These are phyloP conservation scores for Denticeps clupeoides DNA, from an alignment of 2,797 vertebrate species.

Conservation along the genomic window DNA sequence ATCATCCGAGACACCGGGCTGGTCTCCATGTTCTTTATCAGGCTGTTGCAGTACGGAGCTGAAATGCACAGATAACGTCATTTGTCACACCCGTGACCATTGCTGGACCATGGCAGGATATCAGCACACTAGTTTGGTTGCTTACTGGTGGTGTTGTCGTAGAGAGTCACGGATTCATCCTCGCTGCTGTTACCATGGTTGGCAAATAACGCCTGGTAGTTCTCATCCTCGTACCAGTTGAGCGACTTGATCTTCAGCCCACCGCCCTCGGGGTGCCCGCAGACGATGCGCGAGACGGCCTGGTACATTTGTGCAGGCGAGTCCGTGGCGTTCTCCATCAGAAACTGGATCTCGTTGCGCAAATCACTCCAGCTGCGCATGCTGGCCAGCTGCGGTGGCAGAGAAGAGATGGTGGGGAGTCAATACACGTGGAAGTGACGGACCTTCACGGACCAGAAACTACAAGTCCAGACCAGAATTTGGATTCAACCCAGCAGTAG, in stretches of 20 bases:
- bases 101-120: too few species aligned
- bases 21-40: conserved; percentile 85
- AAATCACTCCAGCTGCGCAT: conserved; percentile 90
- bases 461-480: too few species aligned
- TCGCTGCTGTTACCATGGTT: conserved; percentile 70
- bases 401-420: too few species aligned
- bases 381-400: conserved; percentile 61
- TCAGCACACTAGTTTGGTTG: too few species aligned
- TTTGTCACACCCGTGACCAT: too few species aligned
- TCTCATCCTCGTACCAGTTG: conserved; percentile 97
- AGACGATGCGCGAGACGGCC: conserved; percentile 84
- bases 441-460: too few species aligned
- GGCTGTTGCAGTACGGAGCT: conserved; percentile 89
- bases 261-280: conserved; percentile 85
- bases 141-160: conserved; percentile 93
- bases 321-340: conserved; percentile 68
- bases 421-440: too few species aligned
- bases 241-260: conserved; percentile 94
- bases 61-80: too few species aligned
- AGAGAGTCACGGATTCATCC: conserved; percentile 54
- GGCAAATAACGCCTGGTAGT: conserved; percentile 92
- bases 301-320: conserved; percentile 81
- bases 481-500: too few species aligned
- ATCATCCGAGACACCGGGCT: conserved; percentile 89
- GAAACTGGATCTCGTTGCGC: conserved; percentile 81